These are phyloP conservation scores for Bolborhynchus lineola DNA, from an alignment of 2,113 vertebrate genomes.

Conservation along the genomic window DNA sequence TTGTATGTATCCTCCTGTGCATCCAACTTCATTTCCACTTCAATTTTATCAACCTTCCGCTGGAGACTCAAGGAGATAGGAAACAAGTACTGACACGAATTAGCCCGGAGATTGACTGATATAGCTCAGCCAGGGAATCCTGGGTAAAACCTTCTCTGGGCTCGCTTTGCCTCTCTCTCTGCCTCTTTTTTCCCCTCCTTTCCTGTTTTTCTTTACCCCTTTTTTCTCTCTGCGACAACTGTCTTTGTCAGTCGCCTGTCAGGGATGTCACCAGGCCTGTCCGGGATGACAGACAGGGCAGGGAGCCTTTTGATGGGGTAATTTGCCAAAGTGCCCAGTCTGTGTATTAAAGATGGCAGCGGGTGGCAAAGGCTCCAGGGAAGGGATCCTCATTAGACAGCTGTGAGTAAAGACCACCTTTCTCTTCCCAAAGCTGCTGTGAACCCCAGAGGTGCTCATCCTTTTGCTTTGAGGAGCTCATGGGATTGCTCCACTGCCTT, in stretches of 20 bases:
- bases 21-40: conserved; percentile 98
- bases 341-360: conserved; percentile 71
- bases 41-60: conserved; percentile 96
- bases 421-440: not conserved
- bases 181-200: not conserved
- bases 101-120: conserved; percentile 94
- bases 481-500: not conserved
- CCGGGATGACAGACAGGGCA: conserved; percentile 71
- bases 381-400: not conserved
- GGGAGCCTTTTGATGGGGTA: conserved; percentile 81
- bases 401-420: rapidly evolving
- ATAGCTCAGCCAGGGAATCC: conserved; percentile 83
- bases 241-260: conserved; percentile 84
- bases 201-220: not conserved
- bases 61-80: conserved; percentile 91
- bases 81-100: conserved; percentile 94
- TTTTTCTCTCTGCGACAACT: conserved; percentile 27
- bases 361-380: not conserved
- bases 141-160: conserved; percentile 73
- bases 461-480: not conserved
- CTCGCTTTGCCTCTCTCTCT: conserved; percentile 25
- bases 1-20: conserved; percentile 85
- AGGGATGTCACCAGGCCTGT: conserved; percentile 72
- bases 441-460: not conserved
- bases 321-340: conserved; percentile 80